Evolutionary conservation across 2,888 invertebrate genomes (phyloP).

Genomic region (Macrosiphum euphorbiae): DNA sequence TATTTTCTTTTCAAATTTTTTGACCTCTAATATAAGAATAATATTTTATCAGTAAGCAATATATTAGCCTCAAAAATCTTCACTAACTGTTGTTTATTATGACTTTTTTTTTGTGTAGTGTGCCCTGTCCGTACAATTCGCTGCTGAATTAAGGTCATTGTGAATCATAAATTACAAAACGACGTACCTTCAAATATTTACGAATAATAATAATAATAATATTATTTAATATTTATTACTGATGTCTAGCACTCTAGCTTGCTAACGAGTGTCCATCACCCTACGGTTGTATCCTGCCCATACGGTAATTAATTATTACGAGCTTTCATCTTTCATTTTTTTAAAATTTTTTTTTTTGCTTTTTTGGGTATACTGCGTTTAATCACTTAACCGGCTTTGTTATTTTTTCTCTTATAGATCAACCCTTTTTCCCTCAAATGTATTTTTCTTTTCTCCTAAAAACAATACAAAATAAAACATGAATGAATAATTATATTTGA

Average conservation of each 20-base stretch:
- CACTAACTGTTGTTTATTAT: neutral
- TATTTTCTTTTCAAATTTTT: neutral
- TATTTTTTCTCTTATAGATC: neutral
- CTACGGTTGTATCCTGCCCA: neutral
- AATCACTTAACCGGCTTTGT: slow-evolving; percentile 6
- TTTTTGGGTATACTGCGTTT: neutral
- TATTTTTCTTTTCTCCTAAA: neutral
- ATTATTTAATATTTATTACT: neutral
- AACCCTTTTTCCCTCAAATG: neutral
- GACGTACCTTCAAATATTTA: neutral
- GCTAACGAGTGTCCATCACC: neutral
- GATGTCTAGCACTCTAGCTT: neutral
- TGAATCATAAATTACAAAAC: neutral
- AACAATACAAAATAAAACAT: neutral
- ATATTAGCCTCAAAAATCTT: neutral
- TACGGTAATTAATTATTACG: neutral
- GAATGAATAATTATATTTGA: neutral
- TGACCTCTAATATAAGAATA: neutral
- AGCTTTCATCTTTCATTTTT: neutral
- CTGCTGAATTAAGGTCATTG: neutral
- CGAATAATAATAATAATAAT: neutral
- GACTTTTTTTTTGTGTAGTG: neutral
- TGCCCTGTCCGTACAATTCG: neutral
- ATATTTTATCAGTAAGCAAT: neutral
- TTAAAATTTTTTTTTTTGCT: no score